Percentiles rank a stretch among this genome's conserved stretches.
Conservation (phyloP, 2,888 invertebrate genomes). For the Leptarthrus brevirostris region DNA sequence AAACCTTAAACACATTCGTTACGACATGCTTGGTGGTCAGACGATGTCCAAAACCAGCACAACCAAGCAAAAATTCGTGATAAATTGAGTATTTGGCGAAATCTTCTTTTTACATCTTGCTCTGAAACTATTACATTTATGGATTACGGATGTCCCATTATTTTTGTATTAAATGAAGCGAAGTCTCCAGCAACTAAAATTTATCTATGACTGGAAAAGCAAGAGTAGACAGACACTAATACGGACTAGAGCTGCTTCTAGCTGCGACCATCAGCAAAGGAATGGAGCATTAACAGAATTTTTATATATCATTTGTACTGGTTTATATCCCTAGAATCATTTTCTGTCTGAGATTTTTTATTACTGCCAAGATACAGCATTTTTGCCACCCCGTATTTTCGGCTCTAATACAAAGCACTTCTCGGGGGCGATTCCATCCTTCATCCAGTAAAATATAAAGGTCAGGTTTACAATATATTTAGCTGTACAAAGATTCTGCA, state of each 20-base stretch:
- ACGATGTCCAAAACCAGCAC: no score
- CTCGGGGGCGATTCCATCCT: background rate
- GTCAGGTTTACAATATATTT: conserved; percentile 47
- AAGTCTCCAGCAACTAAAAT: conserved; percentile 8
- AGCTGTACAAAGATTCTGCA: background rate
- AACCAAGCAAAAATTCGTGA: conserved; percentile 24
- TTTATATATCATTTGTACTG: conserved; percentile 22
- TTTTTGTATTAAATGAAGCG: conserved; percentile 42
- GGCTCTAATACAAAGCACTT: background rate
- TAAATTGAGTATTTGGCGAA: conserved; percentile 34
- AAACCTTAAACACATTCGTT: no score
- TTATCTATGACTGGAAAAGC: background rate
- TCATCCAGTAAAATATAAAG: conserved; percentile 30
- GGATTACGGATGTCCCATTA: conserved; percentile 24
- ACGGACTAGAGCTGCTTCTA: no score
- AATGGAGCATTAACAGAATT: conserved; percentile 25
- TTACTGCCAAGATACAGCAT: no score
- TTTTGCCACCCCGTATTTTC: background rate
- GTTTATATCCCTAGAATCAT: conserved; percentile 31
- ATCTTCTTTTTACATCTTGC: conserved; percentile 14
- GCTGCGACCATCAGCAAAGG: no score
- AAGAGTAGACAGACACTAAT: background rate
- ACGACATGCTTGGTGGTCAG: no score
- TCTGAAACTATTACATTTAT: conserved; percentile 36
- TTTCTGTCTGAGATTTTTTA: background rate